phyloP scores from a whole-genome alignment of 2,888 invertebrate species.

The Netelia melanura region DNA sequence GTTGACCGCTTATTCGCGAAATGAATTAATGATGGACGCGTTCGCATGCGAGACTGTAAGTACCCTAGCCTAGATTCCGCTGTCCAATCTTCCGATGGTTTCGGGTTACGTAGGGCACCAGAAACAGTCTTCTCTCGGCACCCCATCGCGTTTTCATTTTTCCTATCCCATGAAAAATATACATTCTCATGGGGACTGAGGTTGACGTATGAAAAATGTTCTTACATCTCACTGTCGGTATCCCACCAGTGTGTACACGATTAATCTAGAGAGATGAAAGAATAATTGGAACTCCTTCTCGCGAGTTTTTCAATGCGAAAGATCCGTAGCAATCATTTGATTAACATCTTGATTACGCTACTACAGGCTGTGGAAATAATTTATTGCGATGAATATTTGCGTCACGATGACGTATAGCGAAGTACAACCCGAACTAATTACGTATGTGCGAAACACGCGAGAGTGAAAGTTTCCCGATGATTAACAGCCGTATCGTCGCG shows the following conservation, averaged over 20 bases:
- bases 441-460: background rate
- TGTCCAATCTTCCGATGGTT: background rate
- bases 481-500: constrained; percentile 29
- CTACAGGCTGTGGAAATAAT: constrained; percentile 46
- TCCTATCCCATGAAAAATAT: constrained; percentile 8
- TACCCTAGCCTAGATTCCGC: constrained; percentile 16
- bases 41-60: background rate
- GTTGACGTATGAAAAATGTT: constrained; percentile 45
- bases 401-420: constrained; percentile 40
- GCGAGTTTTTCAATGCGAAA: constrained; percentile 10
- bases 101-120: background rate
- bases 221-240: background rate
- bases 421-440: constrained; percentile 7
- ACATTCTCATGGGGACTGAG: constrained; percentile 27
- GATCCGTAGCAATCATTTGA: constrained; percentile 56
- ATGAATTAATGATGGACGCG: constrained; percentile 57
- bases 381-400: constrained; percentile 40
- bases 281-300: constrained; percentile 18
- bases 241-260: constrained; percentile 21
- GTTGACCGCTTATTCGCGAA: constrained; percentile 63
- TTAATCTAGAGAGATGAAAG: constrained; percentile 35
- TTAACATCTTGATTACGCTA: constrained; percentile 60
- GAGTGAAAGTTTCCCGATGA: constrained; percentile 34
- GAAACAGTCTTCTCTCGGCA: constrained; percentile 31
- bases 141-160: constrained; percentile 22